Conservation (phyloP, 2,113 vertebrate genomes). For the Mystacornis crossleyi region DNA sequence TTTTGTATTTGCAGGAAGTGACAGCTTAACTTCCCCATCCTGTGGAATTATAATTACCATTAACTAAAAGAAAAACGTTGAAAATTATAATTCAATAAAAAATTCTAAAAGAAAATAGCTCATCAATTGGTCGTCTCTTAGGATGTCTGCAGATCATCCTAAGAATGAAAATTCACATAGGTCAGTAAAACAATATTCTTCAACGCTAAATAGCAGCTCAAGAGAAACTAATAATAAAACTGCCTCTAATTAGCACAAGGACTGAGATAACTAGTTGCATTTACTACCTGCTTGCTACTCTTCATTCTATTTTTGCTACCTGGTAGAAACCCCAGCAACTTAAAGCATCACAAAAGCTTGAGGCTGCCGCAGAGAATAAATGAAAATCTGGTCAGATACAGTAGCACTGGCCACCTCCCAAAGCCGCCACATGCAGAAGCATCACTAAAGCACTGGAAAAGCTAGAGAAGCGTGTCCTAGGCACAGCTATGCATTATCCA, state of each 20-base stretch:
- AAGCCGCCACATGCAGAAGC: neutral
- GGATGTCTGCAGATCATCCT: neutral
- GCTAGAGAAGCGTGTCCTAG: accelerated
- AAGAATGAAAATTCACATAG: neutral
- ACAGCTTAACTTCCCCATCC: neutral
- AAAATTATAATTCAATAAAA: neutral
- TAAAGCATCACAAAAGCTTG: neutral
- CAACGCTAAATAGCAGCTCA: neutral
- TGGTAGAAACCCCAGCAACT: neutral
- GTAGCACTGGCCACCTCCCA: neutral
- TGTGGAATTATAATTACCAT: neutral
- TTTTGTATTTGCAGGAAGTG: neutral
- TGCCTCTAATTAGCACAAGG: neutral
- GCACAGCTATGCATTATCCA: neutral
- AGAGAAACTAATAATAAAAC: neutral
- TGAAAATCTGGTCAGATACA: neutral
- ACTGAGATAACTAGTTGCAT: neutral
- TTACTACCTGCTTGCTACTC: neutral
- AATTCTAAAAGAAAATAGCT: neutral
- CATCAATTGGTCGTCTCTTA: neutral
- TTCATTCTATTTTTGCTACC: neutral
- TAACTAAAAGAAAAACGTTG: neutral
- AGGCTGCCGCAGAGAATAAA: neutral
- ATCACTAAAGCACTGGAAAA: neutral
- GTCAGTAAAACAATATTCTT: neutral